Percentiles rank a stretch among this genome's conserved stretches.
Conservation (phyloP, 2,797 vertebrate species). For the Vultur gryphus region DNA sequence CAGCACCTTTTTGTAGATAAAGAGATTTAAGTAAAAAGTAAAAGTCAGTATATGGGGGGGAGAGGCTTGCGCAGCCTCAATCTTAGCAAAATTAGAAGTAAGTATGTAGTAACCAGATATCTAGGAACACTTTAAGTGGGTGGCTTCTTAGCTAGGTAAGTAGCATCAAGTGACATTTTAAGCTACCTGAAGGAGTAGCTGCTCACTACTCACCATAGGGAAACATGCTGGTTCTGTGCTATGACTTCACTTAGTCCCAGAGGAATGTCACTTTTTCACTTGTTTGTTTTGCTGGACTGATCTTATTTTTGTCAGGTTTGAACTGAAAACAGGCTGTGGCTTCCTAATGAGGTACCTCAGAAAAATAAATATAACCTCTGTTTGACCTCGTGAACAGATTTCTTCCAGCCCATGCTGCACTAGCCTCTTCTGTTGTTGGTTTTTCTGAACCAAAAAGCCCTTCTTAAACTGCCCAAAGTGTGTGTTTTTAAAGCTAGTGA, state of each 20-base stretch:
- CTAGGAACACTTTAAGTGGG: not conserved
- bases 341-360: slow-evolving; percentile 16
- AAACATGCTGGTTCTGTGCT: not conserved
- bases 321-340: not conserved
- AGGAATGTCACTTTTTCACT: not conserved
- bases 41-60: not conserved
- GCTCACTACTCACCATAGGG: not conserved
- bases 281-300: slow-evolving; percentile 24
- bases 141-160: not conserved
- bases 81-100: not conserved
- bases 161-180: not conserved
- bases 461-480: not conserved
- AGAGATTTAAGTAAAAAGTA: not conserved
- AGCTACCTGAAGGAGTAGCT: not conserved
- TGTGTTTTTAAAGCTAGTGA: not conserved
- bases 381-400: slow-evolving; percentile 17
- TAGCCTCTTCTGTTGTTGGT: not conserved
- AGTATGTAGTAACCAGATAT: not conserved
- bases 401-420: not conserved
- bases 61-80: not conserved
- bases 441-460: not conserved
- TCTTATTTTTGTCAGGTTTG: slow-evolving; percentile 15
- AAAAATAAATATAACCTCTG: slow-evolving; percentile 50
- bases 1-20: not conserved
- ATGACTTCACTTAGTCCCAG: not conserved